Evolutionary conservation across 1,140 invertebrate species (phyloP), one percentile per base, ranked within the genome.

Genomic region (Vanessa atalanta): DNA sequence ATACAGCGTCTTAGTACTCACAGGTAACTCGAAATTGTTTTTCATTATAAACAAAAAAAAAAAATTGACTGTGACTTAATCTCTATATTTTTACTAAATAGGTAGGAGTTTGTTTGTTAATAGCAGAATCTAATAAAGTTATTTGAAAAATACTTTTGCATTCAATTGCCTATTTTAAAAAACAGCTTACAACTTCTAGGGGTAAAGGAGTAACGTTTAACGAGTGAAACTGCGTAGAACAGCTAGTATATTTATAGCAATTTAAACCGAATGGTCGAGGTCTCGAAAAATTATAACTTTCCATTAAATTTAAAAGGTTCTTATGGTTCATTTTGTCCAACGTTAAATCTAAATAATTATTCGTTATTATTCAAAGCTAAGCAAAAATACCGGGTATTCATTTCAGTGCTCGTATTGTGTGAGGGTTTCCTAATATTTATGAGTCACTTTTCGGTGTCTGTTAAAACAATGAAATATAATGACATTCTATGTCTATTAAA

Each of bases 331-430:
- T 82, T 76, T 78, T 73, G 70, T 72, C 48, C 70, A 65, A 71
- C 65, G 76, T 79, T 79, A 73, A 80, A 76, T 75, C 50, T 72
- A 65, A 79, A 82, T 84, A 80, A 82, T 80, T 78, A 80, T 75
- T 76, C 55, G 63, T 63, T 75, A 77, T 83, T 78, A 81, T 82
- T 79, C 72, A 68, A 66, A 63, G 55, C 71, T 75, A 75, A 80
- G 60, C 47, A 26, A 57, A 82, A 82, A 79, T 61, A 71, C 66
- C 79, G 75, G 55, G 69, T 72, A 80, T 83, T 71, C 72, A 83
- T 81, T 79, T 76, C 70, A 74, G 61, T 70, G 55, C 57, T 51
- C 50, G 51, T 80, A 75, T 76, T 79, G 73, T 76, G 73, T 66
- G 14, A 26, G 15, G 37, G 53, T 61, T 43, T 55, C 9, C 16